phyloP scores from a whole-genome alignment of 2,888 invertebrate species.

The Ramazzottius varieornatus region DNA sequence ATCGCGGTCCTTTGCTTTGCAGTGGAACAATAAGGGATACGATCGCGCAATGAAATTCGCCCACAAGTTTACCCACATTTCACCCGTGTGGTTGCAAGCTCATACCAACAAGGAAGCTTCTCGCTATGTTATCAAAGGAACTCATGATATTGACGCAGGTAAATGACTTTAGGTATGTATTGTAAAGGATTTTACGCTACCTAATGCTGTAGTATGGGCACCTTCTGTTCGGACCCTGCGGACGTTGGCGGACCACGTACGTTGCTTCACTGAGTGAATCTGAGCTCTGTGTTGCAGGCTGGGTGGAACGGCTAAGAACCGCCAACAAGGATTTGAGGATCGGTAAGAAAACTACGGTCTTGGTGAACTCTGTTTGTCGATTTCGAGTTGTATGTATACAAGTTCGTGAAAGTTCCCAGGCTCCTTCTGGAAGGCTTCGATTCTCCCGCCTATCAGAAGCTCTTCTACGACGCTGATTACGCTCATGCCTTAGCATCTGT shows the following conservation, averaged over 20 bases:
- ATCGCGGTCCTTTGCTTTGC: background rate
- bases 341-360: background rate
- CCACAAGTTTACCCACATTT: slow-evolving; percentile 20
- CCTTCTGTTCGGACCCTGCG: no score
- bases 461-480: background rate
- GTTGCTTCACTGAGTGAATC: no score
- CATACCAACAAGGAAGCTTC: slow-evolving; percentile 14
- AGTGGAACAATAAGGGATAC: slow-evolving; percentile 23
- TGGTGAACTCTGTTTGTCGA: background rate
- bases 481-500: background rate
- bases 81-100: slow-evolving; percentile 23
- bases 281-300: no score
- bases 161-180: background rate
- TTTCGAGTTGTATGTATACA: background rate
- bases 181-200: background rate
- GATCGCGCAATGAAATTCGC: slow-evolving; percentile 21
- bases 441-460: background rate
- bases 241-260: no score
- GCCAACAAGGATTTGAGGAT: no score
- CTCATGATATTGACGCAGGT: slow-evolving; percentile 21
- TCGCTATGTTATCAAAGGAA: slow-evolving; percentile 18
- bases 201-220: no score
- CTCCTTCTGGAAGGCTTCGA: background rate
- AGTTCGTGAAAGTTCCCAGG: background rate
- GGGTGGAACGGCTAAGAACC: no score